Percentiles rank a stretch among this genome's conserved stretches.
Evolutionary conservation across 2,113 vertebrate species (phyloP).

Genomic region (Oenanthe oenanthe): DNA sequence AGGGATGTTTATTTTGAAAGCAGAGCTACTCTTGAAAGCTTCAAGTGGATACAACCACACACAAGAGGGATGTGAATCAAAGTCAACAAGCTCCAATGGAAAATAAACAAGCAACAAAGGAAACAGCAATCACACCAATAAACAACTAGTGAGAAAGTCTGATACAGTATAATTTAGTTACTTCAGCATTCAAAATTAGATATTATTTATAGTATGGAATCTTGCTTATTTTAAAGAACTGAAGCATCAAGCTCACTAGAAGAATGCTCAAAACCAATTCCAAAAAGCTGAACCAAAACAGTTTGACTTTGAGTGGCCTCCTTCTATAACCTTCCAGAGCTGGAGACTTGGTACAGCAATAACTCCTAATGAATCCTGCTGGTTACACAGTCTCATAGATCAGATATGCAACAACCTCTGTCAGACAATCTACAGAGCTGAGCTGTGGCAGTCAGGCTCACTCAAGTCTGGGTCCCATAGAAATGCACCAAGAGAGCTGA

Average conservation of each 20-base stretch:
- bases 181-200: not conserved
- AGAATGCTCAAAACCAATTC: not conserved
- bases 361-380: not conserved
- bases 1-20: not conserved
- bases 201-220: not conserved
- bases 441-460: fast-evolving
- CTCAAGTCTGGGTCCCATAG: not conserved
- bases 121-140: not conserved
- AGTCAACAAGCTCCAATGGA: not conserved
- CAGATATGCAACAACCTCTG: not conserved
- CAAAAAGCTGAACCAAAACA: not conserved
- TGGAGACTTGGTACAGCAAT: not conserved
- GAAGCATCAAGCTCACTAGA: not conserved
- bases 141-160: not conserved
- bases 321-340: not conserved
- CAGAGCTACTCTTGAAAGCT: not conserved
- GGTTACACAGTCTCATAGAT: not conserved
- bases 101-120: not conserved
- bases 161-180: not conserved
- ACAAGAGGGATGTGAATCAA: not conserved
- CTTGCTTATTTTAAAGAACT: not conserved
- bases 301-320: not conserved
- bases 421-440: fast-evolving
- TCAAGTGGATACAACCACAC: not conserved
- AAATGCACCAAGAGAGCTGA: not conserved